Conservation (phyloP, 2,797 vertebrate species). For the Hypotaenidia philippensis region DNA sequence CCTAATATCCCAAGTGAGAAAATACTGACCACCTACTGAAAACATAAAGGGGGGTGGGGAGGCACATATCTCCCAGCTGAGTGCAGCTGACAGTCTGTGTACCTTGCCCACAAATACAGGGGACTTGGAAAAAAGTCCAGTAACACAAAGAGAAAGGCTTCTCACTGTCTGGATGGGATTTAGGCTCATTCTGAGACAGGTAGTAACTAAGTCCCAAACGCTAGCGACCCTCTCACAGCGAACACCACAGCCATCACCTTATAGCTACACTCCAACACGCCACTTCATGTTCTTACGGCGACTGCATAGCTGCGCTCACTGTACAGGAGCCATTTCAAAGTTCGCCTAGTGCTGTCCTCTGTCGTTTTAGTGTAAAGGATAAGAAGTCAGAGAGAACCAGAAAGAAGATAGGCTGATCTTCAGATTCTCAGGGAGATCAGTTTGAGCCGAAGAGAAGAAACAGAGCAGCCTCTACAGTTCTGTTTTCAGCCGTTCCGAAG, state of each 20-base stretch:
- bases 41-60: neutral
- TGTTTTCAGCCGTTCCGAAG: slow-evolving; percentile 78
- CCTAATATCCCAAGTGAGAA: neutral
- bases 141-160: neutral
- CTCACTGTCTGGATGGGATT: neutral
- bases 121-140: neutral
- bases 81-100: neutral
- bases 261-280: neutral
- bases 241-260: neutral
- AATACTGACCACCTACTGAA: neutral
- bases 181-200: neutral
- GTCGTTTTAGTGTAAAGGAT: neutral
- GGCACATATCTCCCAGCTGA: neutral
- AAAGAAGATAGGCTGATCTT: neutral
- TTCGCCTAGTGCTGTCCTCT: neutral
- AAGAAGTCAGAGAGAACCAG: neutral
- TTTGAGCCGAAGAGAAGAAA: neutral
- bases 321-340: neutral
- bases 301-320: neutral
- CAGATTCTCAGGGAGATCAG: slow-evolving; percentile 2
- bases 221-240: neutral
- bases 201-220: neutral
- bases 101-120: neutral
- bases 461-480: slow-evolving; percentile 82
- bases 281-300: neutral